Evolutionary conservation across 1,140 invertebrate genomes (phyloP).

Genomic region (Aphelenchoides avenae): DNA sequence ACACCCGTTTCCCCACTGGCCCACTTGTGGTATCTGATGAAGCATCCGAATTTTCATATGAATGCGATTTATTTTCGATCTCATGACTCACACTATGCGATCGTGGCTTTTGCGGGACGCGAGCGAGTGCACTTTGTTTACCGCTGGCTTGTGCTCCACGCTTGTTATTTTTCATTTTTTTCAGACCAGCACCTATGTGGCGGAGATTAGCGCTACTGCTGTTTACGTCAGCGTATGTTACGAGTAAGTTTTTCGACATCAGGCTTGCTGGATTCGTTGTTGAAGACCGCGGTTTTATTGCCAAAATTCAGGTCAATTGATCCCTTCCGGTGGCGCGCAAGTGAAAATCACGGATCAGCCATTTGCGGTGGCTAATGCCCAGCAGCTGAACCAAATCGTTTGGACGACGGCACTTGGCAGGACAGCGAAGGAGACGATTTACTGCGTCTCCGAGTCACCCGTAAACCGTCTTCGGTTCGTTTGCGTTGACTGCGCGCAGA

Average conservation of each 20-base stretch:
- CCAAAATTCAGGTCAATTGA: background rate
- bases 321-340: constrained; percentile 37
- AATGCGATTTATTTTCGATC: too few relatives aligned
- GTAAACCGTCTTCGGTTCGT: constrained; percentile 57
- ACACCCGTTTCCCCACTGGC: too few relatives aligned
- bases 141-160: too few relatives aligned
- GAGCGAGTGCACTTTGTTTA: too few relatives aligned
- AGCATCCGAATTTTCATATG: too few relatives aligned
- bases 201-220: background rate
- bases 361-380: constrained; percentile 52
- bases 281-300: too few relatives aligned
- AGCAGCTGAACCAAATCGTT: constrained; percentile 52
- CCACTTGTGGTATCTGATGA: too few relatives aligned
- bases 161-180: constrained; percentile 4
- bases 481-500: constrained; percentile 53
- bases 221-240: background rate
- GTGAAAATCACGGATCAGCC: constrained; percentile 56
- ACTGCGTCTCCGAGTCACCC: constrained; percentile 55
- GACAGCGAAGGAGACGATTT: constrained; percentile 43
- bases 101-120: too few relatives aligned
- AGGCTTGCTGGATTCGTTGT: too few relatives aligned
- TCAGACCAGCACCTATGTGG: background rate
- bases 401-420: constrained; percentile 57
- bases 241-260: background rate
- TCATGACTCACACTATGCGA: too few relatives aligned